Base-by-base conservation (phyloP, 2,888 invertebrate genomes). In the Troides oblongomaculatus region DNA sequence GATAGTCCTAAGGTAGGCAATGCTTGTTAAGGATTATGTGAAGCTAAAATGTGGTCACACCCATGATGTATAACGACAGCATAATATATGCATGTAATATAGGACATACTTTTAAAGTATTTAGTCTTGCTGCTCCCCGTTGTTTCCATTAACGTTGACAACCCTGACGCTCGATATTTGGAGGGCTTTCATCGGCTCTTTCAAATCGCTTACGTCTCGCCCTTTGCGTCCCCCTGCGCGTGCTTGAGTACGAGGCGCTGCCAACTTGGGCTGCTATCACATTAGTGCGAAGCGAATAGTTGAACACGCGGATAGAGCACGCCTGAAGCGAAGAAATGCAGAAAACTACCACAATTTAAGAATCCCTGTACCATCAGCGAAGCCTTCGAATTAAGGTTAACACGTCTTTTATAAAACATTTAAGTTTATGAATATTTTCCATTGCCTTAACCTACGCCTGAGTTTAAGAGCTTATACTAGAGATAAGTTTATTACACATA, bases 101-200 rank as follows among this genome's bases (percentile, higher is more conserved):
- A 53, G 18, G 18, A 53, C 18, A 7, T 53, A 18, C 50, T 50
- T 17, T n/a, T 23, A 23, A 58, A 58, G 57, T 58, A 58, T 58
- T 21, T 58, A 58, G 23, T 23, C 23, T 14, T 58, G 57, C 53
- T 58, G 53, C 18, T 12, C 10, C 73, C 72, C 69, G 70, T 72
- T 75, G 74, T 76, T 81, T 81, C 84, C 84, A 86, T 84, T 85
- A 85, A 30, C 75, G 81, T 78, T 84, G 88, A 83, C 87, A 90
- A 79, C 91, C 90, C 89, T 90, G 79, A 73, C 80, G 80, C 79
- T 80, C 86, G 81, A 86, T 89, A 87, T 82, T 85, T 85, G 79
- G 82, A 87, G 87, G 81, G 89, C 89, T 89, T 89, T 89, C 90
- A 88, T 90, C 89, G 87, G 82, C 86, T 88, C 88, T 88, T 85